These are phyloP conservation scores for Cassiopea andromeda DNA, from an alignment of 30 jellyfish, hydroid and myxozoan genomes.

Conservation along the genomic window DNA sequence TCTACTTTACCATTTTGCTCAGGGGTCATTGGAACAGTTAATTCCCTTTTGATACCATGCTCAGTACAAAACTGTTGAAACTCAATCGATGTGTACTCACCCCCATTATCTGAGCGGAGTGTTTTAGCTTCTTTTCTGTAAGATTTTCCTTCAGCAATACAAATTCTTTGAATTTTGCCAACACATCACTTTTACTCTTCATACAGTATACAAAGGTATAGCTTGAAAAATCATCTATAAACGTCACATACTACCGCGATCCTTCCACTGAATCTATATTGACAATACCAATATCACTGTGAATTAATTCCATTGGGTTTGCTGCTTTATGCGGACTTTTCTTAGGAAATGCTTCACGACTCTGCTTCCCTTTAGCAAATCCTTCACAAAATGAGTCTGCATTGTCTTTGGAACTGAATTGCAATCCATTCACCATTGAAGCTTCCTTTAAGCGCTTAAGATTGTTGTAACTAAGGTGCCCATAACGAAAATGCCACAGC, in stretches of 20 bases:
- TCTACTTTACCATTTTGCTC: conserved; percentile 46
- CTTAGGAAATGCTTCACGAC: background rate
- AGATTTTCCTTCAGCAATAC: conserved; percentile 28
- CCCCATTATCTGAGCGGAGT: conserved; percentile 4
- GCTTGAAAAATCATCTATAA: background rate
- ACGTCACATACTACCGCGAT: conserved; percentile 18
- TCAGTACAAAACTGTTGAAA: background rate
- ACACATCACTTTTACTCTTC: conserved; percentile 47
- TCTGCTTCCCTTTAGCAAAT: background rate
- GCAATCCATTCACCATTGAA: conserved; percentile 48
- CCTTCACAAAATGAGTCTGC: conserved; percentile 30
- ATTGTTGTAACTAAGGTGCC: background rate
- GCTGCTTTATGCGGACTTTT: conserved; percentile 11
- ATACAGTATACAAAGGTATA: background rate
- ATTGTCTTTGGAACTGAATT: conserved; percentile 9
- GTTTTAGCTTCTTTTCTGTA: conserved; percentile 20
- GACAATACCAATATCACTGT: conserved; percentile 51
- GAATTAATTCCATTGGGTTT: conserved; percentile 25
- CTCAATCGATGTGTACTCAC: conserved; percentile 42
- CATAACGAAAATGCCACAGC: background rate
- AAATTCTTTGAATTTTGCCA: conserved; percentile 40
- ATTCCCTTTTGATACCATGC: background rate
- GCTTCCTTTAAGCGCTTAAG: background rate
- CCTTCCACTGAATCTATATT: conserved; percentile 45
- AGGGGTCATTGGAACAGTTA: conserved; percentile 31